phyloP scores from a whole-genome alignment of 1,140 invertebrate genomes.

The Drosophila lowei region DNA sequence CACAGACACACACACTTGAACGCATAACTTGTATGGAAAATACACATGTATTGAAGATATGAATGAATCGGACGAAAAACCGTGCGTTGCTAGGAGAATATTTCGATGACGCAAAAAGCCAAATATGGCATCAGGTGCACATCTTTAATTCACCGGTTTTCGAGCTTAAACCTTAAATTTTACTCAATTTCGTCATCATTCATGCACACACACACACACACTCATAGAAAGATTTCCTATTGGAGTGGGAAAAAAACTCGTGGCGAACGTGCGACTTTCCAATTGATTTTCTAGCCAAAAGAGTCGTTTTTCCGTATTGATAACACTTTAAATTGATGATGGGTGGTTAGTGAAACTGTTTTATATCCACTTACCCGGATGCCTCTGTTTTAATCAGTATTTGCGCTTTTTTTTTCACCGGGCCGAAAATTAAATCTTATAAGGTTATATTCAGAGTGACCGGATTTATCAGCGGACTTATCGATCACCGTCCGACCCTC shows the following conservation, averaged over 20 bases:
- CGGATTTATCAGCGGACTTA: too few species aligned
- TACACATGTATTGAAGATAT: neutral
- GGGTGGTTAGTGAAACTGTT: neutral
- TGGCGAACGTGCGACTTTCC: conserved; percentile 36
- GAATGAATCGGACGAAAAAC: neutral
- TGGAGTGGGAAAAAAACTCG: conserved; percentile 54
- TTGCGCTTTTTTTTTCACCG: conserved; percentile 55
- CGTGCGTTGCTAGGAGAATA: neutral
- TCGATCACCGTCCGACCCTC: neutral
- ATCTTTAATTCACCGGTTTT: neutral
- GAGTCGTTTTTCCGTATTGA: conserved; percentile 51
- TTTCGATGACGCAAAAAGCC: neutral
- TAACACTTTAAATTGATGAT: conserved; percentile 19
- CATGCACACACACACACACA: conserved; percentile 26
- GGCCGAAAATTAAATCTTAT: conserved; percentile 66
- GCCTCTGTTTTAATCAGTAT: conserved; percentile 75
- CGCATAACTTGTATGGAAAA: too few species aligned
- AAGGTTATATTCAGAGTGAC: conserved; percentile 15
- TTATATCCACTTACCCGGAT: conserved; percentile 69
- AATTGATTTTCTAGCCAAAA: conserved; percentile 37
- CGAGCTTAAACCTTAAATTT: conserved; percentile 8
- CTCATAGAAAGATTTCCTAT: conserved; percentile 16
- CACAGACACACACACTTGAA: conserved; percentile 6
- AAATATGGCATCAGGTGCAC: neutral
- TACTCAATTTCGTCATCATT: conserved; percentile 54